Evolutionary conservation across 2,113 vertebrate species (phyloP).

Genomic region (Spea multiplicata): DNA sequence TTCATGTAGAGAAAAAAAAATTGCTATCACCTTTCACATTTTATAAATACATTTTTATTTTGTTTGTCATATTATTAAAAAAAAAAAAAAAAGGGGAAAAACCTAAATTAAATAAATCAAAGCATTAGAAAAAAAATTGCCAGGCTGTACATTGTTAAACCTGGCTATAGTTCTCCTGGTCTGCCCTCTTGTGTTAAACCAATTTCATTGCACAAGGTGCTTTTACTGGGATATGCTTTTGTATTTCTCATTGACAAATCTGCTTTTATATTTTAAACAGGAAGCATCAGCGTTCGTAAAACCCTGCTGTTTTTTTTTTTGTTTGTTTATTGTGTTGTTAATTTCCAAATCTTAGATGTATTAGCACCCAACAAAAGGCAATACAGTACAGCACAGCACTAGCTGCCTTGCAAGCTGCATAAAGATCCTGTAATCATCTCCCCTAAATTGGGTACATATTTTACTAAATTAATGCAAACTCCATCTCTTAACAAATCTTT

Average conservation of each 20-base stretch:
- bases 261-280: constrained; percentile 5
- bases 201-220: constrained; percentile 11
- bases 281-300: constrained; percentile 28
- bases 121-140: constrained; percentile 29
- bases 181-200: constrained; percentile 25
- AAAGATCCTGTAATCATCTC: constrained; percentile 16
- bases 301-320: constrained; percentile 1
- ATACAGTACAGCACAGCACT: constrained; percentile 80
- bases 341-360: constrained; percentile 32
- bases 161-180: constrained; percentile 30
- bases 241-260: neutral
- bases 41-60: constrained; percentile 72
- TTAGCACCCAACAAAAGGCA: constrained; percentile 43
- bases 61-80: constrained; percentile 12
- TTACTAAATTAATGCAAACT: constrained; percentile 60
- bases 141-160: constrained; percentile 33
- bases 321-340: neutral
- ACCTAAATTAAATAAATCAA: constrained; percentile 42
- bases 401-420: constrained; percentile 64
- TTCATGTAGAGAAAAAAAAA: constrained; percentile 65
- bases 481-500: constrained; percentile 54
- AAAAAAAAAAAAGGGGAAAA: constrained; percentile 19
- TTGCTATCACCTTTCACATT: constrained; percentile 74
- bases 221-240: constrained; percentile 17
- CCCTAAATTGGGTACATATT: constrained; percentile 63